Percentiles rank a stretch among this genome's conserved stretches.
Conservation (phyloP, 2,113 vertebrate species). For the Indicator maculatus region DNA sequence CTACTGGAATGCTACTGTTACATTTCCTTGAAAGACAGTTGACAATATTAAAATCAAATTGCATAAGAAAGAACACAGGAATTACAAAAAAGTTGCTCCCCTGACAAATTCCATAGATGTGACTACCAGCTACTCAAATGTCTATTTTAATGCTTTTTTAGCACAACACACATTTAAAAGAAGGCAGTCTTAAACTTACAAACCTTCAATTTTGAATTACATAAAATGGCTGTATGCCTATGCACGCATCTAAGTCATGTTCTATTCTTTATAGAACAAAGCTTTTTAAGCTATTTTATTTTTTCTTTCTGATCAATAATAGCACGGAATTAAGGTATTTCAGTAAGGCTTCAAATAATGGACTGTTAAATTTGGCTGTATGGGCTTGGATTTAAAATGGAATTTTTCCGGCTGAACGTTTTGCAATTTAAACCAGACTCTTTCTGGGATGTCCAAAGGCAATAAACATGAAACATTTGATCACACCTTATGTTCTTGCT, state of each 20-base stretch:
- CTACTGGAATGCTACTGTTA: neutral
- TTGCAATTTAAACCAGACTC: conserved; percentile 30
- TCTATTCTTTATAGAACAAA: neutral
- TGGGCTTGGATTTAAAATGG: neutral
- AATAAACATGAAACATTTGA: conserved; percentile 47
- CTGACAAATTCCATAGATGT: neutral
- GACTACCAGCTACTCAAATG: neutral
- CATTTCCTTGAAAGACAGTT: conserved; percentile 24
- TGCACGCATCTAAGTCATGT: neutral
- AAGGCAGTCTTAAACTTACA: neutral
- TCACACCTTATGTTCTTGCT: conserved; percentile 27
- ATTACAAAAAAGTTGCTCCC: neutral
- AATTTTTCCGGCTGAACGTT: conserved; percentile 40
- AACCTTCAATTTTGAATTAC: neutral
- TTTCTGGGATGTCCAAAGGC: conserved; percentile 47
- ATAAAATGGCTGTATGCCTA: neutral
- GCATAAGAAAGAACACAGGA: neutral
- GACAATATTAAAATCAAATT: neutral
- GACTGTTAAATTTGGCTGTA: neutral
- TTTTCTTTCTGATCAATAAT: neutral
- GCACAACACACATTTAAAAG: neutral
- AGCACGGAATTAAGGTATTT: neutral
- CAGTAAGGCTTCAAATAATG: neutral
- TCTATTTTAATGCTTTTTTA: neutral
- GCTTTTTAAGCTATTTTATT: neutral